Percentiles rank a stretch among this genome's conserved stretches.
phyloP scores from a whole-genome alignment of 2,113 vertebrate species.

The Thamnophis sirtalis region DNA sequence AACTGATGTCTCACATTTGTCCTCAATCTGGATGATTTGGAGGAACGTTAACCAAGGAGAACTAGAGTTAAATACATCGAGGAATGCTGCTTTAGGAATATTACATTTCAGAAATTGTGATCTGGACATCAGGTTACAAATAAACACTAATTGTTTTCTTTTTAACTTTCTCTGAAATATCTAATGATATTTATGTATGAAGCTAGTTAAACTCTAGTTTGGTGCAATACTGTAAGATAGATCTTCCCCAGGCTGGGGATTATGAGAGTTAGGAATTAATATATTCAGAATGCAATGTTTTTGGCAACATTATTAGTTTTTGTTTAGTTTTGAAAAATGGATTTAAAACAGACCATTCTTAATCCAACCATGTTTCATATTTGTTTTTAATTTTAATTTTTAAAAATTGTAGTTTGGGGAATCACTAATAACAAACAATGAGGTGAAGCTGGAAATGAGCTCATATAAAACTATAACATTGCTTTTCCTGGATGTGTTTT shows the following conservation, averaged over 20 bases:
- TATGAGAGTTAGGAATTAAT: background rate
- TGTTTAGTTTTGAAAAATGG: background rate
- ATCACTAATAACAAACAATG: background rate
- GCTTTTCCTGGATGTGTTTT: background rate
- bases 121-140: background rate
- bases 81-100: background rate
- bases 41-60: background rate
- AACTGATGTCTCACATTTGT: background rate
- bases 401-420: background rate
- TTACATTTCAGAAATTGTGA: background rate
- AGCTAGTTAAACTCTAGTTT: too few relatives aligned
- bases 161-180: background rate
- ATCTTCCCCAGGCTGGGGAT: background rate
- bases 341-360: background rate
- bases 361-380: background rate
- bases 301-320: background rate
- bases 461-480: background rate
- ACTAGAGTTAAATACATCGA: background rate
- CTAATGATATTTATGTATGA: background rate
- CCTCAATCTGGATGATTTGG: background rate
- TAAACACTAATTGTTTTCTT: background rate
- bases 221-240: background rate
- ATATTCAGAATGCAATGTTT: background rate
- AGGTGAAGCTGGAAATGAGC: background rate
- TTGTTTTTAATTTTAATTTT: background rate